Evolutionary conservation across 2,888 invertebrate genomes (phyloP).

Genomic region (Nomada lathburiana): DNA sequence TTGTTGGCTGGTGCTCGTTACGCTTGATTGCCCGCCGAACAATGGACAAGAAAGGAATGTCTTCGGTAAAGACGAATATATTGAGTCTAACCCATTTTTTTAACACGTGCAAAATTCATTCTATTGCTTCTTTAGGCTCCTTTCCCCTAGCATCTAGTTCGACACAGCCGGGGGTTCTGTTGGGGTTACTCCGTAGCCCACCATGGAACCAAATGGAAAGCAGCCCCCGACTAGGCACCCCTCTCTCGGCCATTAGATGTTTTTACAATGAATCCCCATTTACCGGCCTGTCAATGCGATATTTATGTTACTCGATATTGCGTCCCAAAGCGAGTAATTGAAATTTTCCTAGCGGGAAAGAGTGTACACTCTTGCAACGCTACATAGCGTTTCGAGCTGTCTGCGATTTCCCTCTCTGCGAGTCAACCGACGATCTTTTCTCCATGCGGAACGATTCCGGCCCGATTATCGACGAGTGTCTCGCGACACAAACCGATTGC

Average conservation of each 20-base stretch:
- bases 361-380: background rate
- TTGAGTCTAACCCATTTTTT: conserved; percentile 67
- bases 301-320: conserved; percentile 83
- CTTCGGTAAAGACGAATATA: conserved; percentile 4
- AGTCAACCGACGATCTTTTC: conserved; percentile 67
- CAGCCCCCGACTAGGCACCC: conserved; percentile 50
- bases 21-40: too few species aligned
- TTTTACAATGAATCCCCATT: conserved; percentile 83
- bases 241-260: conserved; percentile 76
- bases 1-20: too few species aligned
- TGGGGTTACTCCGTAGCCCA: conserved; percentile 63
- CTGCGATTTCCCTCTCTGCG: conserved; percentile 70
- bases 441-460: conserved; percentile 27
- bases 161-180: conserved; percentile 68
- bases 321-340: conserved; percentile 82
- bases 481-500: conserved; percentile 33
- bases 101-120: conserved; percentile 64
- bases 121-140: conserved; percentile 40
- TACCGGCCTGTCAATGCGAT: conserved; percentile 82
- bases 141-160: conserved; percentile 6
- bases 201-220: conserved; percentile 61
- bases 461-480: conserved; percentile 53
- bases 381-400: conserved; percentile 47
- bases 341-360: conserved; percentile 75
- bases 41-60: background rate